Evolutionary conservation across 2,113 vertebrate species (phyloP).

Genomic region (Mirounga angustirostris): DNA sequence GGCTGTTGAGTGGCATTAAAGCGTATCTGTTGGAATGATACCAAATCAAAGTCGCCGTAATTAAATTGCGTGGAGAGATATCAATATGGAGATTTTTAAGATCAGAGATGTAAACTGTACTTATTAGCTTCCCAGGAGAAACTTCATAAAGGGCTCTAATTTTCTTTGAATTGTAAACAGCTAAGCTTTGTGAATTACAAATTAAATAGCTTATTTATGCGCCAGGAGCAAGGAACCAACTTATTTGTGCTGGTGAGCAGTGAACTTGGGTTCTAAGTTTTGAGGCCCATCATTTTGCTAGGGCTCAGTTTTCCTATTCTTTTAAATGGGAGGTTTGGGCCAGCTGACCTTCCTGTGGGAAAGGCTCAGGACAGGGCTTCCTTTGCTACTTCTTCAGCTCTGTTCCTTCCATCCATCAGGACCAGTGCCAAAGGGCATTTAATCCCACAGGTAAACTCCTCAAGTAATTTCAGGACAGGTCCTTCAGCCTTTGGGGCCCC

Average conservation of each 20-base stretch:
- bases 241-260: neutral
- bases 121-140: neutral
- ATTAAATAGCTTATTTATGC: neutral
- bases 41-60: neutral
- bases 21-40: neutral
- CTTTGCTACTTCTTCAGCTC: neutral
- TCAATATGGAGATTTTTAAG: neutral
- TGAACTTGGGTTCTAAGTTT: neutral
- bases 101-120: neutral
- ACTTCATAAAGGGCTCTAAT: neutral
- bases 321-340: neutral
- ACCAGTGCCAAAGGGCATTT: neutral
- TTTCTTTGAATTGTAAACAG: slow-evolving; percentile 19
- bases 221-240: neutral
- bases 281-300: neutral
- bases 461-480: neutral
- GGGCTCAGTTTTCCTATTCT: neutral
- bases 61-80: neutral
- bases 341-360: neutral
- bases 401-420: neutral
- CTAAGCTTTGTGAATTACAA: slow-evolving; percentile 12
- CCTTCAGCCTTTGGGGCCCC: neutral
- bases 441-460: neutral
- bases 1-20: neutral
- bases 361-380: accelerated